Evolutionary conservation across 2,888 invertebrate genomes (phyloP).

Genomic region (Ectemnius continuus): DNA sequence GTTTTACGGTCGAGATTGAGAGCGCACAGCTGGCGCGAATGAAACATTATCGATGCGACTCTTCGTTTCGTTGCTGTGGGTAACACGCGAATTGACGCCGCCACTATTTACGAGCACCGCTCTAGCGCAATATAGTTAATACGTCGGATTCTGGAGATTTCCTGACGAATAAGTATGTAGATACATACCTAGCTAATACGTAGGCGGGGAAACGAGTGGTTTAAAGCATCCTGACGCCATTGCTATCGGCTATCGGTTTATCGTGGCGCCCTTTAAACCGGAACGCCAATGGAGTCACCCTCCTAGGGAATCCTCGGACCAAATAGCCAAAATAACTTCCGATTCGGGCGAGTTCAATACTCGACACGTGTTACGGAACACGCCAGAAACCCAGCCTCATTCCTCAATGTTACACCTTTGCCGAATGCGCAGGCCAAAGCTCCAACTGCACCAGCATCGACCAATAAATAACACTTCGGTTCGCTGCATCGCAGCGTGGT

Average conservation of each 20-base stretch:
- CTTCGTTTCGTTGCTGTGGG: no score
- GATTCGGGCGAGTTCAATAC: conserved; percentile 38
- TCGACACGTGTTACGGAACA: conserved; percentile 33
- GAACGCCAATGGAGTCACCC: conserved; percentile 37
- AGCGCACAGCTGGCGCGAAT: no score
- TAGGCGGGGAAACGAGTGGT: conserved; percentile 27
- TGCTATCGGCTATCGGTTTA: conserved; percentile 19
- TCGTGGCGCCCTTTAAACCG: conserved; percentile 30
- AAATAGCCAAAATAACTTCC: conserved; percentile 57
- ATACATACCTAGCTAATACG: not conserved
- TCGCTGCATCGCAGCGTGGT: no score
- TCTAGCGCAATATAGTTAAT: no score
- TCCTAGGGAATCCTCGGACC: conserved; percentile 42
- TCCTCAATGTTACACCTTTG: not conserved
- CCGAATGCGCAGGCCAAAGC: no score
- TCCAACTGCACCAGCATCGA: no score
- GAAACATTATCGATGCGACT: no score
- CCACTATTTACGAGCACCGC: no score
- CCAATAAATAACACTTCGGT: no score
- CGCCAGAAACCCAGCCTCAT: conserved; percentile 4
- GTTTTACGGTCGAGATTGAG: no score
- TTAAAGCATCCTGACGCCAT: conserved; percentile 17
- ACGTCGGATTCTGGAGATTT: conserved; percentile 40
- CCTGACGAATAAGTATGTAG: conserved; percentile 21
- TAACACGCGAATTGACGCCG: no score